Evolutionary conservation across 37 sponge, comb jelly and placozoan species (phyloP).

Genomic region (Oscarella lobularis): DNA sequence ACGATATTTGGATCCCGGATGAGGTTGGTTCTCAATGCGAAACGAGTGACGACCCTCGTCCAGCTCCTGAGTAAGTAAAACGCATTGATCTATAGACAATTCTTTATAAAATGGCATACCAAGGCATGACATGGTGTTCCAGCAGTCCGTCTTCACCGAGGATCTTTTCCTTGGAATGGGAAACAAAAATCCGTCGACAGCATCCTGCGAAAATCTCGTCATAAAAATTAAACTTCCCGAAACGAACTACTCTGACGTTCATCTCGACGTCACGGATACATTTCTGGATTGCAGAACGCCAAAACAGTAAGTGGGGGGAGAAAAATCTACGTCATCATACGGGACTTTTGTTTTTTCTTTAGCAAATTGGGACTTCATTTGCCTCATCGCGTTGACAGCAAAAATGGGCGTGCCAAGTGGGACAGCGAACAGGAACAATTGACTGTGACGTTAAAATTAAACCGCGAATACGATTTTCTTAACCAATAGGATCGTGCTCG

Average conservation of each 20-base stretch:
- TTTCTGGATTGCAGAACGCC: conserved; percentile 63
- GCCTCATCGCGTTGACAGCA: conserved; percentile 65
- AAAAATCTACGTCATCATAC: no score
- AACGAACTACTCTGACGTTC: conserved; percentile 39
- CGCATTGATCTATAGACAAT: background rate
- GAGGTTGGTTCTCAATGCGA: conserved; percentile 23
- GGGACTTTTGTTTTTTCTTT: background rate
- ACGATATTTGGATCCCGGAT: conserved; percentile 51
- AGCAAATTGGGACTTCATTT: conserved; percentile 63
- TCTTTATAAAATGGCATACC: background rate
- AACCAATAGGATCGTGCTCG: no score
- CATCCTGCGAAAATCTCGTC: conserved; percentile 74
- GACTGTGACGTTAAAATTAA: conserved; percentile 46
- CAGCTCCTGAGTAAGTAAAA: conserved; percentile 59
- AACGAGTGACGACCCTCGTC: conserved; percentile 48
- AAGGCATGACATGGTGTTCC: conserved; percentile 65
- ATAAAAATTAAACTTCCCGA: conserved; percentile 50
- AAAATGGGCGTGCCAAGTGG: conserved; percentile 68
- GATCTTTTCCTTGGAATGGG: conserved; percentile 91
- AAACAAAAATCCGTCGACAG: conserved; percentile 55
- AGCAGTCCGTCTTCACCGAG: conserved; percentile 62
- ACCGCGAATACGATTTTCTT: conserved; percentile 68
- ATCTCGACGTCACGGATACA: conserved; percentile 54
- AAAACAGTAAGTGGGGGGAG: conserved; percentile 28
- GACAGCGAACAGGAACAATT: conserved; percentile 23